phyloP scores from a whole-genome alignment of 1,140 invertebrate species.

The Nautilus pompilius region DNA sequence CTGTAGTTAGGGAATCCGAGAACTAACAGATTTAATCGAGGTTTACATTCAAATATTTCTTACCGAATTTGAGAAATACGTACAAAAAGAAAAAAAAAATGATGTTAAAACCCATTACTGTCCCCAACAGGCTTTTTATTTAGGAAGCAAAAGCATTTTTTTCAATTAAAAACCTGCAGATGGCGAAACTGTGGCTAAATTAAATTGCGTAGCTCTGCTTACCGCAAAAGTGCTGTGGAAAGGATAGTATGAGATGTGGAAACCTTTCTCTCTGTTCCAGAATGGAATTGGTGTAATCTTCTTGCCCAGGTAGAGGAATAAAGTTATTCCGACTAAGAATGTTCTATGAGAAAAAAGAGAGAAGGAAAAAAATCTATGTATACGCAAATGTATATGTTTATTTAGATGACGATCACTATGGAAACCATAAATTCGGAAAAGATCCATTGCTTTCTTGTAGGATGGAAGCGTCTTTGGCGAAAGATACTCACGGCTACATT shows the following conservation, averaged over 20 bases:
- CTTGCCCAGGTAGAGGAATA: constrained; percentile 74
- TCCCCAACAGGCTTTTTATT: constrained; percentile 9
- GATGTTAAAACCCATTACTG: neutral
- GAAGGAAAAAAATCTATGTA: no score
- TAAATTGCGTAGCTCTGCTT: constrained; percentile 38
- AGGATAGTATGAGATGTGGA: constrained; percentile 62
- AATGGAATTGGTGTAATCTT: constrained; percentile 66
- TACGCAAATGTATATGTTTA: no score
- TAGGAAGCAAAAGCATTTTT: constrained; percentile 5
- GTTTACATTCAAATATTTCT: neutral
- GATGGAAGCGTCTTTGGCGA: no score
- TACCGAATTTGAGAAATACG: no score
- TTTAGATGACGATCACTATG: no score
- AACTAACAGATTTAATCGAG: neutral
- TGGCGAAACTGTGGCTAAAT: neutral
- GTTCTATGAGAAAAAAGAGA: constrained; percentile 62
- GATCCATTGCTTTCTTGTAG: no score
- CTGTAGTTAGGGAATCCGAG: no score
- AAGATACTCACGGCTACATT: no score
- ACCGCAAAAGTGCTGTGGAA: constrained; percentile 81
- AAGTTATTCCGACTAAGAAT: constrained; percentile 71
- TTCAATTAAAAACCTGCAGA: constrained; percentile 9
- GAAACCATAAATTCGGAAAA: no score
- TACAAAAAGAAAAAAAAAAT: neutral
- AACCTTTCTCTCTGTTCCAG: constrained; percentile 64